Evolutionary conservation across 2,888 invertebrate genomes (phyloP), one percentile per base, ranked within the genome.

Genomic region (Myathropa florea): DNA sequence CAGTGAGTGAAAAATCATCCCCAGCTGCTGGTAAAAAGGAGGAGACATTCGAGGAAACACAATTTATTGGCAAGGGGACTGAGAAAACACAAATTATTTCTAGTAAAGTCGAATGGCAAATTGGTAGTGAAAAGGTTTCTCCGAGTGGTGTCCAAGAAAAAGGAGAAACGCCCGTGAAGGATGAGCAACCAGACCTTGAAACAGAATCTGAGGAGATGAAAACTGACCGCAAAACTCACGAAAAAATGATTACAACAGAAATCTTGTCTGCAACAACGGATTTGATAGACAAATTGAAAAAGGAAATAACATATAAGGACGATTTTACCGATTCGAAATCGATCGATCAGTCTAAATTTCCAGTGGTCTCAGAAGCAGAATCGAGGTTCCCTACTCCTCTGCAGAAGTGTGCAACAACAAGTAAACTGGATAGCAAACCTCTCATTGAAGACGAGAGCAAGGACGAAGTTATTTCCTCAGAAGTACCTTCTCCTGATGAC

Each of bases 11-110:
- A n/a, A 88, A 73, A 21, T 68, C n/a, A 0, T 88, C 77, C 0
- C 88, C 77, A 30, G 84, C 88, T 36, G n/a, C 4, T 0, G 39
- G 28, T 36, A 46, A 0, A 85, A 88, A 0, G 14, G 89, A 0
- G 85, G 83, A 12, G 87, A 88, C 1, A 24, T 89, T n/a, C n/a
- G n/a, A n/a, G n/a, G n/a, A n/a, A n/a, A n/a, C n/a, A n/a, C n/a
- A n/a, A n/a, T n/a, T n/a, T n/a, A n/a, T n/a, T n/a, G n/a, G n/a
- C n/a, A n/a, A n/a, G n/a, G n/a, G n/a, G n/a, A n/a, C n/a, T n/a
- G n/a, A n/a, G n/a, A n/a, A 61, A 75, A 36, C 14, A 36, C 36
- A 79, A 46, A 53, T 36, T 46, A 36, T 59, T 39, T n/a, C 65
- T 1, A 65, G 33, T 3, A n/a, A 70, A 36, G 46, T 39, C 0